Evolutionary conservation across 64 coral and sea anemone genomes (phyloP).

Genomic region (Catalaphyllia jardinei): DNA sequence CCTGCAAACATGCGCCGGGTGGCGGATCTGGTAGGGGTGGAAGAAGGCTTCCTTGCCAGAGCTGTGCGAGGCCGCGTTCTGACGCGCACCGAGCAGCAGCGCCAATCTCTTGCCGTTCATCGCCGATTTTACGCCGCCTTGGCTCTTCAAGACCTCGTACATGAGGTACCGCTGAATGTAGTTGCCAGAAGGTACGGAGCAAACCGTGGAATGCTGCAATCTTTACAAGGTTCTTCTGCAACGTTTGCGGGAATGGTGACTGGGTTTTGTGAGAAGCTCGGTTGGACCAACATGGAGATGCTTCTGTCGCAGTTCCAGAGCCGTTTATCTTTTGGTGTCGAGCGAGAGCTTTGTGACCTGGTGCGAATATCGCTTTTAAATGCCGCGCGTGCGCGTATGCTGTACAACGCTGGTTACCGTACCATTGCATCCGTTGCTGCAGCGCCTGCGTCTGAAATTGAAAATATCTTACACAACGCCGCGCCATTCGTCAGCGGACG

Average conservation of each 20-base stretch:
- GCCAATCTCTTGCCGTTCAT: constrained; percentile 79
- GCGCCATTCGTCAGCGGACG: constrained; percentile 82
- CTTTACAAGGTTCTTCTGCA: constrained; percentile 91
- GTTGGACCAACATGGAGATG: constrained; percentile 89
- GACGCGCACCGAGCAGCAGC: constrained; percentile 85
- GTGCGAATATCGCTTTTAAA: constrained; percentile 91
- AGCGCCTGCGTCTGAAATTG: constrained; percentile 61
- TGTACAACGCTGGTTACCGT: constrained; percentile 96
- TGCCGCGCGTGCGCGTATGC: constrained; percentile 93
- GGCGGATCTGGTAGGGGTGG: constrained; percentile 83
- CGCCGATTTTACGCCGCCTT: constrained; percentile 88
- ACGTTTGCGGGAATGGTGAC: constrained; percentile 99
- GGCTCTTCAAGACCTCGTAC: constrained; percentile 95
- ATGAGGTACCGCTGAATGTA: constrained; percentile 74
- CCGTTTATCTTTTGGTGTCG: constrained; percentile 91
- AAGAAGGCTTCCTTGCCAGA: constrained; percentile 79
- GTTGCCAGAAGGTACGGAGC: constrained; percentile 90
- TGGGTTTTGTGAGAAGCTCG: constrained; percentile 92
- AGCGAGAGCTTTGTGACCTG: constrained; percentile 93
- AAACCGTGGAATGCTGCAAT: constrained; percentile 93
- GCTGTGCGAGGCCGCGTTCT: constrained; percentile 78
- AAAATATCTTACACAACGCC: constrained; percentile 84
- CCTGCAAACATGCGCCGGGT: constrained; percentile 94
- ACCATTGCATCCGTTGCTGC: constrained; percentile 77
- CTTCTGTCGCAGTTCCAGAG: constrained; percentile 93